Base-by-base conservation (phyloP, 1,140 invertebrate species). In the Cotesia typhae region DNA sequence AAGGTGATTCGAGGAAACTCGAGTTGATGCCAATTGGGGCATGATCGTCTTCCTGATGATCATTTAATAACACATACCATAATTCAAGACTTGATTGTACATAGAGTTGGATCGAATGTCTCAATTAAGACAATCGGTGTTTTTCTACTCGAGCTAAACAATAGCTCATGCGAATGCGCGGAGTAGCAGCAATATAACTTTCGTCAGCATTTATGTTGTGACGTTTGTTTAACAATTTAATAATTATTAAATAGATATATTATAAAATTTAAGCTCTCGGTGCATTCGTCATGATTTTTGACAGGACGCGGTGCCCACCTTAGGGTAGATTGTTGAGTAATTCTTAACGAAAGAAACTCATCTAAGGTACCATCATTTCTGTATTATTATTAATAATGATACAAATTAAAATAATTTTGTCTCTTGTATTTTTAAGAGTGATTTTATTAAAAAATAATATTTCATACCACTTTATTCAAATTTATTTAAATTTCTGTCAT, bases 341-440 rank as follows among this genome's bases (percentile, higher is more conserved):
- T 66, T 72, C 59, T 75, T 75, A 75, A 57, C 69, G 65, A 71
- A 79, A 78, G 73, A 68, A 79, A 20, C 67, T 69, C 65, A 72
- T 57, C 67, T 75, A 79, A 80, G 73, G 67, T 80, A 80, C 70
- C 79, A 77, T 83, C 79, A 82, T 84, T 83, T 81, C 82, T 81
- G 73, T 82, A 83, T 82, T 75, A 78, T 81, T 79, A 76, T 77
- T 74, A 70, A 73, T 73, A 60, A 80, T 79, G 74, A 47, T 70
- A 70, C 59, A 71, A 71, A 65, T 65, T 65, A 65, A 77, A 74
- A 10, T 75, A 74, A 67, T 74, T 75, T 74, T 74, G 70, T 7
- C 70, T 78, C 51, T 76, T 79, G 63, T 68, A 72, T 69, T 59
- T 57, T 20, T 73, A 73, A 70, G 65, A 47, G 41, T 38, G 70